phyloP scores from a whole-genome alignment of 2,797 vertebrate species.

The Selene dorsalis region DNA sequence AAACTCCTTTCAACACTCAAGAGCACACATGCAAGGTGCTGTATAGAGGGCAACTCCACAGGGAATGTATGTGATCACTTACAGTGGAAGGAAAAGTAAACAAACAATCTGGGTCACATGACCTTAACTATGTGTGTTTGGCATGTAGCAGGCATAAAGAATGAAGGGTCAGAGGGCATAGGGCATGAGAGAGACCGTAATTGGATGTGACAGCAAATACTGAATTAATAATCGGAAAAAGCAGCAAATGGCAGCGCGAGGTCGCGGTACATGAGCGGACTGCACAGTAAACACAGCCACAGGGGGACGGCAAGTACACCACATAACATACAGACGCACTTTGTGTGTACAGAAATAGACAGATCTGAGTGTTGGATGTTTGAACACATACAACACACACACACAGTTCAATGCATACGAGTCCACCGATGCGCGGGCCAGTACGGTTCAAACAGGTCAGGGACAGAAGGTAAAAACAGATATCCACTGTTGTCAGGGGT shows the following conservation, averaged over 20 bases:
- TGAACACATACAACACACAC: neutral
- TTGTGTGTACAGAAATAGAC: constrained; percentile 33
- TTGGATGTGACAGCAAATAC: constrained; percentile 72
- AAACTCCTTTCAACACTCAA: constrained; percentile 39
- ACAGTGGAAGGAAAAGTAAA: constrained; percentile 54
- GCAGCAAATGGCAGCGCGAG: constrained; percentile 60
- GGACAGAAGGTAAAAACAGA: constrained; percentile 21
- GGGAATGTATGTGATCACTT: constrained; percentile 63
- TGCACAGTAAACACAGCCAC: constrained; percentile 38
- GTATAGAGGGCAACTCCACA: constrained; percentile 43
- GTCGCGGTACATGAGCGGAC: constrained; percentile 46
- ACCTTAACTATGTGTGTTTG: constrained; percentile 53
- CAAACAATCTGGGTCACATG: constrained; percentile 72
- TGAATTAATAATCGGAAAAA: constrained; percentile 81
- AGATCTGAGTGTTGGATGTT: neutral
- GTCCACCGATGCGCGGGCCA: neutral
- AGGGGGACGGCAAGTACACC: constrained; percentile 39
- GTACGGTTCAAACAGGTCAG: constrained; percentile 36
- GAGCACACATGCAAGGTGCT: constrained; percentile 27
- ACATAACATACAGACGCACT: constrained; percentile 52
- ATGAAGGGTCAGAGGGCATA: constrained; percentile 63
- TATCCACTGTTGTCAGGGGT: constrained; percentile 3
- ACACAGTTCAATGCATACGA: too few species aligned
- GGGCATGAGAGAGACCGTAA: constrained; percentile 60
- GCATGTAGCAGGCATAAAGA: constrained; percentile 50